These are phyloP conservation scores for Agrochola circellaris DNA, from an alignment of 2,888 invertebrate genomes.

Conservation along the genomic window DNA sequence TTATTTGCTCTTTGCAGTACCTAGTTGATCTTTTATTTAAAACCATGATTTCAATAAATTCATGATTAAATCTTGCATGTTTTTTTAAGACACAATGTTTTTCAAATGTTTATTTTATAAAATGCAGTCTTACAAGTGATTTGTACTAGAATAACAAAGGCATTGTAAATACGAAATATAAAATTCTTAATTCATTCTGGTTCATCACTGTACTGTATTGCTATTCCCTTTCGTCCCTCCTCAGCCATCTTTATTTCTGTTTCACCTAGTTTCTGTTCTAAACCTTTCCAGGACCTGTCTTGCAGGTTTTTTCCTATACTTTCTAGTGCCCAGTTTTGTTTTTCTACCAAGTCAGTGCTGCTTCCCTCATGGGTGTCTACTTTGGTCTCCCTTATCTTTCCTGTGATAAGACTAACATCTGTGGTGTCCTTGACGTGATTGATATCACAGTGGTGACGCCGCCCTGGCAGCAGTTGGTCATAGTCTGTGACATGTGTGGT, in stretches of 20 bases:
- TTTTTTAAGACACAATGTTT: conserved; percentile 32
- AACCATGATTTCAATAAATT: conserved; percentile 6
- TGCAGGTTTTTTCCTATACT: conserved; percentile 92
- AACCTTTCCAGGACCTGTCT: conserved; percentile 95
- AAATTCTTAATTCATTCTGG: conserved; percentile 75
- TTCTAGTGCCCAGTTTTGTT: conserved; percentile 89
- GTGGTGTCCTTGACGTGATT: conserved; percentile 81
- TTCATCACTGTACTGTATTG: conserved; percentile 93
- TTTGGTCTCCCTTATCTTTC: conserved; percentile 91
- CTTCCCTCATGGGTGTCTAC: conserved; percentile 78
- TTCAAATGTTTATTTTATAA: conserved; percentile 55
- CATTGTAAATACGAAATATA: conserved; percentile 72
- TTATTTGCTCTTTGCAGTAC: conserved; percentile 9
- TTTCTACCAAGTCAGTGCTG: conserved; percentile 83
- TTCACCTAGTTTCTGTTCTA: conserved; percentile 95
- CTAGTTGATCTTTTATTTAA: conserved; percentile 24
- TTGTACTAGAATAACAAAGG: conserved; percentile 59
- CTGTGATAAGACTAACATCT: conserved; percentile 95
- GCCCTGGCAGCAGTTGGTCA: conserved; percentile 93
- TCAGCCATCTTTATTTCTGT: conserved; percentile 92
- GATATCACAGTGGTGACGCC: conserved; percentile 88
- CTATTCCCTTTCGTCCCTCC: conserved; percentile 94
- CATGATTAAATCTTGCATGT: background rate
- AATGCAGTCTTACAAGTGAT: conserved; percentile 68
- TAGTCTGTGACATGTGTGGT: conserved; percentile 94